Evolutionary conservation across 2,797 vertebrate genomes (phyloP).

Genomic region (Propithecus perrieri): DNA sequence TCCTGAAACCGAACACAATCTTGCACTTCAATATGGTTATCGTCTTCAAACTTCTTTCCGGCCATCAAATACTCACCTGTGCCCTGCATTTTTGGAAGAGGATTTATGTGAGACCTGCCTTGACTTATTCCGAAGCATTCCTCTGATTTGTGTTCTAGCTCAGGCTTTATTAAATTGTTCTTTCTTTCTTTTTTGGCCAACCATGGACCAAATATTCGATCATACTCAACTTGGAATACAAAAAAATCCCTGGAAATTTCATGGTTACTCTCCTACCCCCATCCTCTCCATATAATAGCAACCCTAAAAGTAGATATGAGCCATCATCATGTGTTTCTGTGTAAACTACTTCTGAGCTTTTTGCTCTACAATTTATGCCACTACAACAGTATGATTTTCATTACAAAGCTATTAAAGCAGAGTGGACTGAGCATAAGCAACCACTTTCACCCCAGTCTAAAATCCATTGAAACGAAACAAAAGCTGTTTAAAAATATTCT

Average conservation of each 20-base stretch:
- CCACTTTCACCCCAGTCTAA: neutral
- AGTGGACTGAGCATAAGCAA: neutral
- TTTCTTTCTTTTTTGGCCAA: neutral
- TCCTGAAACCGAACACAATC: neutral
- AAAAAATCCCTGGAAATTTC: conserved; percentile 6
- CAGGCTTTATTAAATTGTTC: neutral
- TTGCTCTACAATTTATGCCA: neutral
- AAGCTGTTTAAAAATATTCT: neutral
- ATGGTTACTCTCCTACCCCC: neutral
- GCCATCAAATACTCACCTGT: neutral
- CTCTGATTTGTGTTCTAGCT: conserved; percentile 34
- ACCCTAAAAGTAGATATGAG: neutral
- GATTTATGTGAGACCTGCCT: neutral
- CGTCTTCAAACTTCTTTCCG: conserved; percentile 7
- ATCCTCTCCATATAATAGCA: neutral
- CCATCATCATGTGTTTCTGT: neutral
- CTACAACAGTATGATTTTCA: neutral
- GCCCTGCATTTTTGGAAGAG: neutral
- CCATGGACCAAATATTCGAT: neutral
- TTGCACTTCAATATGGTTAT: neutral
- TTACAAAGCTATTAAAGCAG: neutral
- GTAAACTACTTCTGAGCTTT: neutral
- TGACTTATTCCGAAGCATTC: neutral
- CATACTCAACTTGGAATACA: neutral
- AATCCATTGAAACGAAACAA: conserved; percentile 7